A percentile compares a stretch with the other conserved stretches of the same genome.
phyloP scores from a whole-genome alignment of 2,888 invertebrate species.

The Pandemis heparana region DNA sequence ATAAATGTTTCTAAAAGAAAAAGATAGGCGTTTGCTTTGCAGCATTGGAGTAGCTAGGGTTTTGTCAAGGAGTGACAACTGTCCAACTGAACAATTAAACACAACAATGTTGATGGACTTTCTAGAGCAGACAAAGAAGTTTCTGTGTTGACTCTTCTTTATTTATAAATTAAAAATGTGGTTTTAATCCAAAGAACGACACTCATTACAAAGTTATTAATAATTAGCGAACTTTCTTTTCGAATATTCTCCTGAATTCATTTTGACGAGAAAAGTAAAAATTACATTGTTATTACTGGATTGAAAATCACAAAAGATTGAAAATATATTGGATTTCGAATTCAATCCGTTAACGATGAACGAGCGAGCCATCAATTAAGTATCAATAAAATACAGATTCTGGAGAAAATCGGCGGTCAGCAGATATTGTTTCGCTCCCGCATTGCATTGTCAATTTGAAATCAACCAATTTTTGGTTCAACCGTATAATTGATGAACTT shows the following conservation, averaged over 20 bases:
- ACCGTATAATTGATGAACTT: no score
- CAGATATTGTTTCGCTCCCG: constrained; percentile 15
- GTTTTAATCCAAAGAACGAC: not conserved
- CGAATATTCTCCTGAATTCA: not conserved
- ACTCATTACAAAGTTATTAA: not conserved
- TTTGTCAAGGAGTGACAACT: no score
- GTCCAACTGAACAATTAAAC: no score
- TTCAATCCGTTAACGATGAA: not conserved
- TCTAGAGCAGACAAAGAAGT: no score
- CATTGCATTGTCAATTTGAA: not conserved
- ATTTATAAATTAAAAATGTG: not conserved
- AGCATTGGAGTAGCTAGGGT: no score
- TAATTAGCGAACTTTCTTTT: not conserved
- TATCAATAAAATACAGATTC: constrained; percentile 9
- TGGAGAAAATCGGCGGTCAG: not conserved
- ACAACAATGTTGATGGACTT: no score
- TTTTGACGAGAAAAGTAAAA: not conserved
- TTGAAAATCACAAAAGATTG: constrained; percentile 5
- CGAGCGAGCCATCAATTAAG: not conserved
- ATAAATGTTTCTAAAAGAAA: no score
- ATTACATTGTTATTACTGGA: constrained; percentile 1
- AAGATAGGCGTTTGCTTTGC: no score
- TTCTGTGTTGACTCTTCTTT: no score
- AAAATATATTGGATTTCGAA: constrained; percentile 8
- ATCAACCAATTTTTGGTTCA: not conserved